Conservation (phyloP, 92 coral and sea anemone species). For the Parazoanthus swiftii region DNA sequence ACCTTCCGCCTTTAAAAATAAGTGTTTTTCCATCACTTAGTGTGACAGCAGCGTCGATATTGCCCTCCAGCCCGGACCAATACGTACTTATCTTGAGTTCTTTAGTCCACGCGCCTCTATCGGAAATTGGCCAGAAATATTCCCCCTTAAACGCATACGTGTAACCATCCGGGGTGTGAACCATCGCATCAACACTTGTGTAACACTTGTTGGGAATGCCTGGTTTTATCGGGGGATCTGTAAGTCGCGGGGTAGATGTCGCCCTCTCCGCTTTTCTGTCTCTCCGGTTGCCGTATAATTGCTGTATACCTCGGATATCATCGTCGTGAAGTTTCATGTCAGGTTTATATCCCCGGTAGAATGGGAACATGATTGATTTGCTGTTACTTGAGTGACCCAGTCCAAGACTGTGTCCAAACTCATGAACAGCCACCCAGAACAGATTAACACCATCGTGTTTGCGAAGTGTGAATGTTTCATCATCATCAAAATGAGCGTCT, state of each 20-base stretch:
- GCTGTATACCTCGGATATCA: constrained; percentile 82
- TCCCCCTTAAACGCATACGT: constrained; percentile 85
- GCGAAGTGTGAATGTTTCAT: constrained; percentile 67
- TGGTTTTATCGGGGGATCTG: constrained; percentile 51
- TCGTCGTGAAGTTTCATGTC: constrained; percentile 69
- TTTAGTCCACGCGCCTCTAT: constrained; percentile 61
- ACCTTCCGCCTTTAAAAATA: constrained; percentile 79
- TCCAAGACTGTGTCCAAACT: constrained; percentile 92
- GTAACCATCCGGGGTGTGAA: constrained; percentile 57
- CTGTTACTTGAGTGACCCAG: constrained; percentile 76
- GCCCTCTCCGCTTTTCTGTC: constrained; percentile 34
- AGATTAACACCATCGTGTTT: constrained; percentile 64
- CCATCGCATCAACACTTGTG: constrained; percentile 71
- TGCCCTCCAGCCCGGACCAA: constrained; percentile 79
- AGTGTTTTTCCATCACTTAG: constrained; percentile 66
- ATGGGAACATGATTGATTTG: constrained; percentile 88
- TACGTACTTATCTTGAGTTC: constrained; percentile 67
- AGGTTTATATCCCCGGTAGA: constrained; percentile 70
- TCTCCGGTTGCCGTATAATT: constrained; percentile 68
- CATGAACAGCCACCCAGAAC: constrained; percentile 91
- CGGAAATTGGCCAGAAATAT: constrained; percentile 87
- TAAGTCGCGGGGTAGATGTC: constrained; percentile 31
- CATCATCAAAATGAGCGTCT: constrained; percentile 95
- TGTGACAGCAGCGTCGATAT: constrained; percentile 84
- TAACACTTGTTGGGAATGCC: constrained; percentile 62